phyloP scores from a whole-genome alignment of 2,113 vertebrate genomes.

The Epinephelus cyanopodus region DNA sequence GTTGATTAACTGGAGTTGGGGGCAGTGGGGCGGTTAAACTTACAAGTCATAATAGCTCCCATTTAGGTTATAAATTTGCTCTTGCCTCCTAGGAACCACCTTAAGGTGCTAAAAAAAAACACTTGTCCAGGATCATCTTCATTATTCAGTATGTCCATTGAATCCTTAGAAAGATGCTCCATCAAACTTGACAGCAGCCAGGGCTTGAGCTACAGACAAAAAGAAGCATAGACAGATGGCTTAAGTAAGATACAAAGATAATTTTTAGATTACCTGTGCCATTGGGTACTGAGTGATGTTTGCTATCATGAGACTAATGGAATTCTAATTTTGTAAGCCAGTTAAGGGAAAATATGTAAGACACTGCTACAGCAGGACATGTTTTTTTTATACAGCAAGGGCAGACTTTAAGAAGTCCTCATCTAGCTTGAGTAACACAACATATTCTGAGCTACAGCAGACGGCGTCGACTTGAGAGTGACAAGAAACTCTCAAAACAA shows the following conservation, averaged over 20 bases:
- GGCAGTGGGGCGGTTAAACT: not conserved
- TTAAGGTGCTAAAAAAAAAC: slow-evolving; percentile 24
- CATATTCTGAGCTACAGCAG: not conserved
- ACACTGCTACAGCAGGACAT: not conserved
- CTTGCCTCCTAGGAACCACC: not conserved
- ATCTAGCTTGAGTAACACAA: not conserved
- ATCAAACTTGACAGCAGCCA: slow-evolving; percentile 88
- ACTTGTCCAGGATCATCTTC: slow-evolving; percentile 34
- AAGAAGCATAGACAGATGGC: not conserved
- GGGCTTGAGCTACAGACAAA: slow-evolving; percentile 87
- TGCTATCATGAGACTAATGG: not conserved
- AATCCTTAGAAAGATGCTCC: slow-evolving; percentile 88
- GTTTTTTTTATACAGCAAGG: not conserved
- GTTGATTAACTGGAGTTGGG: not conserved
- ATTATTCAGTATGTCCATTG: slow-evolving; percentile 27
- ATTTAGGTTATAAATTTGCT: not conserved
- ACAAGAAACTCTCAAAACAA: not conserved
- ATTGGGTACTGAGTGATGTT: not conserved
- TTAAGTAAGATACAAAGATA: not conserved
- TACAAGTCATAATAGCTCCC: slow-evolving; percentile 8
- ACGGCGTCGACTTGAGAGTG: not conserved
- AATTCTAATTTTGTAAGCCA: not conserved
- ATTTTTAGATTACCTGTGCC: not conserved
- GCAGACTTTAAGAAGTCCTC: not conserved
- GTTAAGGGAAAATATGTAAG: not conserved